Evolutionary conservation across 2,888 invertebrate species (phyloP).

Genomic region (Oxyteleia sp.): DNA sequence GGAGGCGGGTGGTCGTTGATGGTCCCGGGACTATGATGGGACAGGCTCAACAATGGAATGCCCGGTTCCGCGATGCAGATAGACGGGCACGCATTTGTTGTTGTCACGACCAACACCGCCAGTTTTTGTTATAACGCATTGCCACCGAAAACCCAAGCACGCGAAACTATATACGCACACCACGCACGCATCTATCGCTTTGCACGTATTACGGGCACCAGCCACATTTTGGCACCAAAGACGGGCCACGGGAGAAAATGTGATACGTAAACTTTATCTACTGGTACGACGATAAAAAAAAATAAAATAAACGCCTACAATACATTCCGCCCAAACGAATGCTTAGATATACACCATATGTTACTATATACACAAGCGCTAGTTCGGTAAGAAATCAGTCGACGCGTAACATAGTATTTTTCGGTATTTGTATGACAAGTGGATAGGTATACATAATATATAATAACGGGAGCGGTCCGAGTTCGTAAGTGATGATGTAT

Average conservation of each 20-base stretch:
- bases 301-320: slow-evolving; percentile 42
- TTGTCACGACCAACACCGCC: neutral
- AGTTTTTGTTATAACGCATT: slow-evolving; percentile 21
- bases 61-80: slow-evolving; percentile 1
- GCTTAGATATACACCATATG: slow-evolving; percentile 30
- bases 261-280: slow-evolving; percentile 33
- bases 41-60: slow-evolving; percentile 13
- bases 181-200: slow-evolving; percentile 38
- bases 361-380: slow-evolving; percentile 1
- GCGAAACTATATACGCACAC: slow-evolving; percentile 45
- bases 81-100: neutral
- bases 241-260: slow-evolving; percentile 40
- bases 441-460: slow-evolving; percentile 11
- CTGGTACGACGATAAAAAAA: slow-evolving; percentile 30
- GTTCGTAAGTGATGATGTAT: slow-evolving; percentile 24
- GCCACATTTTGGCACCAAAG: slow-evolving; percentile 35
- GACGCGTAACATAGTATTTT: slow-evolving; percentile 37
- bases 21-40: slow-evolving; percentile 12
- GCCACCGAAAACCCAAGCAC: slow-evolving; percentile 50
- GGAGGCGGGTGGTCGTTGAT: neutral
- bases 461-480: slow-evolving; percentile 2
- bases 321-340: slow-evolving; percentile 66
- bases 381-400: slow-evolving; percentile 1
- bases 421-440: slow-evolving; percentile 29
- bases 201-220: slow-evolving; percentile 35